Evolutionary conservation across 2,113 vertebrate species (phyloP).

Genomic region (Notiomystis cincta): DNA sequence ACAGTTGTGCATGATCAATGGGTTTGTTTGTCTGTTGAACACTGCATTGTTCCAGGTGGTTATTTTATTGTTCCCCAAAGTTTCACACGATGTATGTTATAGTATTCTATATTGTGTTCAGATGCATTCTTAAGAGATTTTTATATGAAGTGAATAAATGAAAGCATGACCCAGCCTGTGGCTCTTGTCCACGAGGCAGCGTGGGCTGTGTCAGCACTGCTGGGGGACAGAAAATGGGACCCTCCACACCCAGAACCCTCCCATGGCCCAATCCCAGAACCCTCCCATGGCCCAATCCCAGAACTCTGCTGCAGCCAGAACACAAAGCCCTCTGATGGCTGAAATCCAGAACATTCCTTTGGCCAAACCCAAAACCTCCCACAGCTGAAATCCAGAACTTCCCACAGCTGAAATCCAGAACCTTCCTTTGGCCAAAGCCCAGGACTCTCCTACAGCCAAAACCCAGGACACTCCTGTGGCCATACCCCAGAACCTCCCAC

Average conservation of each 20-base stretch:
- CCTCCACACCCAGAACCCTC: not conserved
- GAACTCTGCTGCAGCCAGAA: too few species aligned
- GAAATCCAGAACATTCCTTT: not conserved
- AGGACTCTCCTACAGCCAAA: too few species aligned
- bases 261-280: not conserved
- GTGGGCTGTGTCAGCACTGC: not conserved
- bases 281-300: accelerated
- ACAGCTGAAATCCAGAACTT: not conserved
- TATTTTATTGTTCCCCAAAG: constrained; percentile 82
- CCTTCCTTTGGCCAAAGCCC: not conserved
- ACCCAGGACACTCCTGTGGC: accelerated
- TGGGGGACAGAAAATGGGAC: not conserved
- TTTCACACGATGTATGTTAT: constrained; percentile 97
- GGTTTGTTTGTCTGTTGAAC: constrained; percentile 84
- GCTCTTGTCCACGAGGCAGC: not conserved
- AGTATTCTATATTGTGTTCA: constrained; percentile 98
- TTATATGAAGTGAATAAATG: constrained; percentile 99
- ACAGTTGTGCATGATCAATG: constrained; percentile 91
- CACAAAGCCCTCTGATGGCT: too few species aligned
- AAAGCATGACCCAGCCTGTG: constrained; percentile 86
- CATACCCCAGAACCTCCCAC: not conserved
- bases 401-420: not conserved
- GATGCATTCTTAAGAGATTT: constrained; percentile 94
- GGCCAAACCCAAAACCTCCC: not conserved
- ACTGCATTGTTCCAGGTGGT: constrained; percentile 88